Evolutionary conservation across 2,888 invertebrate species (phyloP).

Genomic region (Blastobasis adustella): DNA sequence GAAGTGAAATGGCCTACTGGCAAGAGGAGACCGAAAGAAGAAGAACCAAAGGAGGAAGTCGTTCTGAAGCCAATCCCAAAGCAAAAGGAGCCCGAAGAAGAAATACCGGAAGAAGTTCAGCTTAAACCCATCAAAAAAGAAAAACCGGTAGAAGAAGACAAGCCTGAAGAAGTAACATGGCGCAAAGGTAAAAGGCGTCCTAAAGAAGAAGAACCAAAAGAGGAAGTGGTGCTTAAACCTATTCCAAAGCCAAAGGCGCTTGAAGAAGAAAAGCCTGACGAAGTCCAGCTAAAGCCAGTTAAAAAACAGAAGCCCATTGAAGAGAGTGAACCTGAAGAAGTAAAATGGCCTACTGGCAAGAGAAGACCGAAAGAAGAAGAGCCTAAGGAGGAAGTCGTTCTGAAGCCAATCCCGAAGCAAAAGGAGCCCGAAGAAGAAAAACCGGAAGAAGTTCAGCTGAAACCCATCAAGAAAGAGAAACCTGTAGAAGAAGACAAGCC

Average conservation of each 20-base stretch:
- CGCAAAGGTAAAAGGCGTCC: slow-evolving; percentile 19
- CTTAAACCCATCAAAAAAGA: slow-evolving; percentile 43
- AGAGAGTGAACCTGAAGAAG: slow-evolving; percentile 28
- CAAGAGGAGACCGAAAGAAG: slow-evolving; percentile 38
- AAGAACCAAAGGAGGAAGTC: slow-evolving; percentile 56
- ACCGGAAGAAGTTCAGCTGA: slow-evolving; percentile 51
- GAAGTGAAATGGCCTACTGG: slow-evolving; percentile 42
- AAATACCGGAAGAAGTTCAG: slow-evolving; percentile 28
- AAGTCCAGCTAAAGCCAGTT: slow-evolving; percentile 31
- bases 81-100: slow-evolving; percentile 14
- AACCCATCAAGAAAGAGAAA: slow-evolving; percentile 21
- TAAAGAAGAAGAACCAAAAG: slow-evolving; percentile 28
- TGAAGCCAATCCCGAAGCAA: slow-evolving; percentile 38
- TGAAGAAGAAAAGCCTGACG: slow-evolving; percentile 35
- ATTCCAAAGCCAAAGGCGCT: slow-evolving; percentile 39
- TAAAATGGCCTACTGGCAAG: slow-evolving; percentile 33
- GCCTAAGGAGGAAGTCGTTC: slow-evolving; percentile 24
- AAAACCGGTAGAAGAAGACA: slow-evolving; percentile 26
- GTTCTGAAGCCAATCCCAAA: slow-evolving; percentile 53
- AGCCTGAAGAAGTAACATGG: slow-evolving; percentile 40
- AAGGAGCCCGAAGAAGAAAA: slow-evolving; percentile 27
- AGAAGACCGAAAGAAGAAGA: slow-evolving; percentile 29
- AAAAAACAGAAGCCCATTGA: slow-evolving; percentile 22
- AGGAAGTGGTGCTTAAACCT: slow-evolving; percentile 44
- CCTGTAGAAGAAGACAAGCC: slow-evolving; percentile 27